Evolutionary conservation across 2,888 invertebrate species (phyloP).

Genomic region (Megamerina dolium): DNA sequence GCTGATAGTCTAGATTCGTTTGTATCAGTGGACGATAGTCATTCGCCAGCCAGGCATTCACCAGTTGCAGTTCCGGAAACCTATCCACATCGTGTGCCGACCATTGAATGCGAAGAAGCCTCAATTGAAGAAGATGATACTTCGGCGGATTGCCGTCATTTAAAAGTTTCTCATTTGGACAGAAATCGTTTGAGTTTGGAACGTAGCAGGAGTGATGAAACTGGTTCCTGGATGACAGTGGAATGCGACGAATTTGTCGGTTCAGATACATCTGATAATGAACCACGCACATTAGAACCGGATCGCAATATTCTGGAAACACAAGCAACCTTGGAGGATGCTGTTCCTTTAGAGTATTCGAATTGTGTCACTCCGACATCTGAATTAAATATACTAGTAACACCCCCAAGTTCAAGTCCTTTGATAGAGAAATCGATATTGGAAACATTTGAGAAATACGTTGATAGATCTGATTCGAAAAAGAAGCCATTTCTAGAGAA

Average conservation of each 20-base stretch:
- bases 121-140: constrained; percentile 47
- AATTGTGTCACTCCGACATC: constrained; percentile 45
- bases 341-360: constrained; percentile 53
- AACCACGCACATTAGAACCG: constrained; percentile 42
- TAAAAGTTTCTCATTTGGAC: constrained; percentile 40
- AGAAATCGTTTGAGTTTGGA: constrained; percentile 44
- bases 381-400: constrained; percentile 54
- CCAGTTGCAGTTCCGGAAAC: constrained; percentile 32
- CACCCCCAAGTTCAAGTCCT: constrained; percentile 59
- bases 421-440: constrained; percentile 51
- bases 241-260: constrained; percentile 64
- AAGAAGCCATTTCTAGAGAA: constrained; percentile 57
- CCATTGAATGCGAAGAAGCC: constrained; percentile 49
- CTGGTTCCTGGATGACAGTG: constrained; percentile 62
- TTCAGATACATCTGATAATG: constrained; percentile 57
- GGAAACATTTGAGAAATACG: constrained; percentile 39
- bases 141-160: constrained; percentile 40
- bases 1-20: constrained; percentile 52
- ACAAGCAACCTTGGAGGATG: constrained; percentile 58
- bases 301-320: constrained; percentile 50
- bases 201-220: constrained; percentile 62
- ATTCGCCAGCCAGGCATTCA: constrained; percentile 53
- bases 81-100: constrained; percentile 46
- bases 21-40: constrained; percentile 58
- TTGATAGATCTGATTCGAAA: constrained; percentile 45